Evolutionary conservation across 1,140 invertebrate genomes (phyloP), one percentile per base, ranked within the genome.

Genomic region (Drosophila ironensis): DNA sequence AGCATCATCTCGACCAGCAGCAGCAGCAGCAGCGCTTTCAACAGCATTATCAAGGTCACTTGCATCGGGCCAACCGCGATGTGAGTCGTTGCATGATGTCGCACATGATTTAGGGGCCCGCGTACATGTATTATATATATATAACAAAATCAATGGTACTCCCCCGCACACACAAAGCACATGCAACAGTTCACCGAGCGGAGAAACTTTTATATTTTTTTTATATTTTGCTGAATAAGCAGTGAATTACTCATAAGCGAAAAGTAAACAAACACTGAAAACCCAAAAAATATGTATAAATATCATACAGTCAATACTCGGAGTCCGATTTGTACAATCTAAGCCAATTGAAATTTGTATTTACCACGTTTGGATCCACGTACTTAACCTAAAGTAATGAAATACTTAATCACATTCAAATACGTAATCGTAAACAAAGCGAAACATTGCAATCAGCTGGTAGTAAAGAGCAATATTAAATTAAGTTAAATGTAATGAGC

Each of bases 21-120:
- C 61, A 53, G 5, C 52, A 56, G 7, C 54, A 66, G 6, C 56
- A 54, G 1, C 74, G 74, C 42, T 63, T 87, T 24, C 66, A 87
- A 66, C 86, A 84, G 59, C 74, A 82, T 72, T 89, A 87, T 87
- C 87, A 89, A 88, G 87, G 87, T 86, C 87, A 89, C 73, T 89
- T 89, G 78, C 87, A 88, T 72, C 87, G 87, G 78, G 69, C 87
- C 70, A 89, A 88, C 76, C 87, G 87, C 64, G 87, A 88, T 82
- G 87, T 88, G 74, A 89, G 87, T 89, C 87, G 87, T 89, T 89
- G 87, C 82, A 88, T 89, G 82, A 78, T 87, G 75, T 89, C 87
- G 69, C 87, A 89, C 63, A 89, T 89, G 87, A 88, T 89, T 67
- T 89, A 86, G 54, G 87, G 46, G 38, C 30, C 12, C 45, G 53